These are phyloP conservation scores for Apodemus speciosus DNA, from an alignment of 2,113 vertebrate species.

Conservation along the genomic window DNA sequence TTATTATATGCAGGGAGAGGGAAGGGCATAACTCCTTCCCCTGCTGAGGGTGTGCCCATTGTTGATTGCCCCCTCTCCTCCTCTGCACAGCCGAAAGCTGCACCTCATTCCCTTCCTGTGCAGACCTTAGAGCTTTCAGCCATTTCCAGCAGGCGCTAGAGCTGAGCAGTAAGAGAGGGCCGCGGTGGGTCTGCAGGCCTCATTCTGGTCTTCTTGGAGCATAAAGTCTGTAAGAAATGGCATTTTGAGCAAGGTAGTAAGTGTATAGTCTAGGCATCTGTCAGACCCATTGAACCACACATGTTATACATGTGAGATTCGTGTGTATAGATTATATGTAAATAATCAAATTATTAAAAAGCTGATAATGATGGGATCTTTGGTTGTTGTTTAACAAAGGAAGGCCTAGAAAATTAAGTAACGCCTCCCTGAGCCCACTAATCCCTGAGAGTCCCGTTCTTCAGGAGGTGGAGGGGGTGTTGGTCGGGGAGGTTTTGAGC, in stretches of 20 bases:
- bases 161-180: background rate
- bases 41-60: background rate
- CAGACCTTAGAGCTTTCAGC: background rate
- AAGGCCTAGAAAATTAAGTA: background rate
- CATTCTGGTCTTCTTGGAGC: background rate
- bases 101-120: background rate
- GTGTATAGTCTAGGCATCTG: background rate
- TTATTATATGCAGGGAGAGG: background rate
- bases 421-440: background rate
- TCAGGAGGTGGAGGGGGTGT: fast-evolving
- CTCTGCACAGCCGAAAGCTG: background rate
- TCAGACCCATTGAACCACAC: background rate
- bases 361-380: background rate
- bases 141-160: background rate
- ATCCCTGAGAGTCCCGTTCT: background rate
- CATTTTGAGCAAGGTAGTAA: background rate
- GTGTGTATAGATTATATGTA: background rate
- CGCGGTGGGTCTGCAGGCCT: background rate
- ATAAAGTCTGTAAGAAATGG: background rate
- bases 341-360: background rate
- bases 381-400: background rate
- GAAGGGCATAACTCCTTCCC: background rate
- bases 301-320: constrained; percentile 1
- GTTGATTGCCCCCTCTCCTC: background rate
- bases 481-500: background rate